These are phyloP conservation scores for Torymus aiolomorphi DNA, from an alignment of 2,888 invertebrate genomes.

Conservation along the genomic window DNA sequence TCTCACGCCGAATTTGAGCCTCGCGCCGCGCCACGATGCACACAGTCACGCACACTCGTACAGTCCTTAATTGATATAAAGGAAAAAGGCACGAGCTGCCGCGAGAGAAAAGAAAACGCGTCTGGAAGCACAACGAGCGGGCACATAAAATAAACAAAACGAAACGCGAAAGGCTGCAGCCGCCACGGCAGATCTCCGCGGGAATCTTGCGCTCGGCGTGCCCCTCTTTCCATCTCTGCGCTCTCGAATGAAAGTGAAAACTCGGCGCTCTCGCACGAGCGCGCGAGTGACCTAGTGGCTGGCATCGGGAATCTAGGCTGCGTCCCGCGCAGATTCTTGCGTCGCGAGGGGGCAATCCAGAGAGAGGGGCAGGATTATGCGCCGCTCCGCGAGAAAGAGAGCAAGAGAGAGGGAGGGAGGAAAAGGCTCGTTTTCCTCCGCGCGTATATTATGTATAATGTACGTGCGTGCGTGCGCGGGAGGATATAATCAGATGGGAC, in stretches of 20 bases:
- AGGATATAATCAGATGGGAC: constrained; percentile 1
- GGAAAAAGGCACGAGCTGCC: too few species aligned
- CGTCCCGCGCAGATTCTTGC: constrained; percentile 23
- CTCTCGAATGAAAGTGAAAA: constrained; percentile 73
- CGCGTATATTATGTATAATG: background rate
- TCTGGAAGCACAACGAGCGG: background rate
- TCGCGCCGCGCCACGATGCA: too few species aligned
- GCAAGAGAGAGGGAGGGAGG: background rate
- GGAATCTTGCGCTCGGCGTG: constrained; percentile 15
- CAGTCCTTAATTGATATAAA: too few species aligned
- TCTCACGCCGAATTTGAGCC: too few species aligned
- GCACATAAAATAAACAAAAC: constrained; percentile 31
- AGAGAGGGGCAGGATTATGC: background rate
- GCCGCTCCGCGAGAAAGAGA: too few species aligned
- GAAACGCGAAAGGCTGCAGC: constrained; percentile 12
- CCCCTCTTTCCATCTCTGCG: constrained; percentile 13
- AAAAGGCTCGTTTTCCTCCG: background rate
- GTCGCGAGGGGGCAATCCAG: background rate
- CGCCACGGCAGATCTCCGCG: background rate
- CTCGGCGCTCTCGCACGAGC: constrained; percentile 63
- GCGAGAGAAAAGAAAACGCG: background rate
- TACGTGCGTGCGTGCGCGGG: background rate
- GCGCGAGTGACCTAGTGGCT: constrained; percentile 73
- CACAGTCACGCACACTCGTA: too few species aligned
- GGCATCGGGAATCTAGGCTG: constrained; percentile 69